Percentiles rank a stretch among this genome's conserved stretches.
Evolutionary conservation across 1,140 invertebrate genomes (phyloP).

Genomic region (Pachyrhynchus sulphureomaculatus): DNA sequence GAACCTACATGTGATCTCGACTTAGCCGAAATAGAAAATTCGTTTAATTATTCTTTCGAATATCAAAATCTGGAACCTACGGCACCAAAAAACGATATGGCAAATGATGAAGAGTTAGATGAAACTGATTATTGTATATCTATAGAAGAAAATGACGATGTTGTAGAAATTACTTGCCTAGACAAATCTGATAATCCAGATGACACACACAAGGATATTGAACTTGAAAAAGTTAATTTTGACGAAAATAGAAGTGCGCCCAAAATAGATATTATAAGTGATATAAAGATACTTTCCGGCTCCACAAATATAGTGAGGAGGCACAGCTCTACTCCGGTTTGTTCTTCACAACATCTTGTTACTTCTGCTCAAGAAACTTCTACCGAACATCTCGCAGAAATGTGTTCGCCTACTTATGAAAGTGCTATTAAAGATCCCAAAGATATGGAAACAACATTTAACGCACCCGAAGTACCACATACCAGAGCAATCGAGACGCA

Average conservation of each 20-base stretch:
- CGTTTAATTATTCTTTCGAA: no score
- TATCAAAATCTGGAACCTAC: no score
- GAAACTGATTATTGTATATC: neutral
- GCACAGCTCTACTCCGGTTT: neutral
- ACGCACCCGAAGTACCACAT: neutral
- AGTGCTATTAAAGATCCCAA: no score
- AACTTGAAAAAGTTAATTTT: no score
- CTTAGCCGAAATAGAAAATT: no score
- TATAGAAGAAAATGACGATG: neutral
- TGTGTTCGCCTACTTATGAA: no score
- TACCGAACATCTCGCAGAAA: neutral
- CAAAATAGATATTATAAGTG: neutral
- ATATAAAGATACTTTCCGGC: neutral
- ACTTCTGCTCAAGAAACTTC: no score
- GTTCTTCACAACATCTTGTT: neutral
- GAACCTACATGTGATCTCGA: no score
- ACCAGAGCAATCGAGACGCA: neutral
- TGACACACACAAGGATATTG: neutral
- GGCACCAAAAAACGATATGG: neutral
- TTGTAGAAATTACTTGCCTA: neutral
- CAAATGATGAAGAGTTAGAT: neutral
- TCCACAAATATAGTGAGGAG: neutral
- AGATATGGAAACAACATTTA: no score
- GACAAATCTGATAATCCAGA: neutral
- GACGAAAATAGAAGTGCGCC: neutral